Base-by-base conservation (phyloP, 2,888 invertebrate genomes). In the Frankliniella fusca region DNA sequence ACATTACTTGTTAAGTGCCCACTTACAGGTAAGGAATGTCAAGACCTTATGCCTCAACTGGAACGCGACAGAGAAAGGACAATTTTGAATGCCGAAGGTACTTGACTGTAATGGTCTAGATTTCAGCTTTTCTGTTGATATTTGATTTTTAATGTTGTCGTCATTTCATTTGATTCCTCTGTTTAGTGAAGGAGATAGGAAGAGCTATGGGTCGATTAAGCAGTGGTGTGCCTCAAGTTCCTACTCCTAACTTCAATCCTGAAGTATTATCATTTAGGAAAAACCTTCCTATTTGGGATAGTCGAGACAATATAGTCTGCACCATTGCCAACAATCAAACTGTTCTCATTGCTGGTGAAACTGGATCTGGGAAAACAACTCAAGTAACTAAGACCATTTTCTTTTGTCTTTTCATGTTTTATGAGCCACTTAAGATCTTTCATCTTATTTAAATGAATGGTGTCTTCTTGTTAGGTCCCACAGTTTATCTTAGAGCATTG, bases 321-420 rank as follows among this genome's bases (percentile, higher is more conserved):
- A 90, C 91, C 5, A 91, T 95, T 81, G 88, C 90, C 81, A 89
- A 90, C 27, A 92, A 94, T 86, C 92, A 93, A 90, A 92, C 93
- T 82, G 86, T 89, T 3, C 85, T 90, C 18, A 91, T 97, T 38
- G 92, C 92, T 8, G 94, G 95, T 0, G 95, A 96, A 85, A 97
- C 98, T 0, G 98, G 97, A 0, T 95, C 95, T 82, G 98, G 98
- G 0, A 98, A 98, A 90, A 97, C 97, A 0, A 98, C 98, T 0
- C 98, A 98, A 90, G 90, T 91, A 85, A 83, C 48, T 15, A 49
- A 82, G 80, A 20, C n/a, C 3, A 50, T 10, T 80, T 80, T n/a
- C 28, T 8, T 54, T 80, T 27, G 23, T 23, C 28, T 81, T 54
- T 23, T 18, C 0, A 7, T 48, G 18, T 9, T 48, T 61, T 3